These are phyloP conservation scores for Scaptomyza tumidula DNA, from an alignment of 2,888 invertebrate genomes.

Conservation along the genomic window DNA sequence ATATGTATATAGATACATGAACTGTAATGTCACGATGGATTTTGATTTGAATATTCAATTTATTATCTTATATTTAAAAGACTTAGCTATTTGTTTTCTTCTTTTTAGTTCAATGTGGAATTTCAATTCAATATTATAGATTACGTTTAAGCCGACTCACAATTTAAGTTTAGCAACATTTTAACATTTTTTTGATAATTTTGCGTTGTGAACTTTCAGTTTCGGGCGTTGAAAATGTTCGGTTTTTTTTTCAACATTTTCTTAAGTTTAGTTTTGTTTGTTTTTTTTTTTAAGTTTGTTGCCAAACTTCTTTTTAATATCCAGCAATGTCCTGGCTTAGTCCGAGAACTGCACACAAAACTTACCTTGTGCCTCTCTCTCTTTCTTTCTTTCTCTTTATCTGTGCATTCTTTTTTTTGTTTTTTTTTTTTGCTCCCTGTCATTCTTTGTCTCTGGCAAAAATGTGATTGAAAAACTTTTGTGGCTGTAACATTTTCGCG, in stretches of 20 bases:
- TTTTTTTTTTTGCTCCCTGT: background rate
- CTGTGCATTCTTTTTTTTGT: background rate
- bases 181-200: constrained; percentile 8
- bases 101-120: no score
- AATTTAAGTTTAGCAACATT: constrained; percentile 11
- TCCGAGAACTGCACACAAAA: background rate
- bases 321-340: constrained; percentile 37
- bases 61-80: no score
- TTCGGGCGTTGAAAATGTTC: constrained; percentile 48
- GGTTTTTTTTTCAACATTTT: constrained; percentile 11
- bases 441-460: constrained; percentile 11
- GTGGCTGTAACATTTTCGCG: constrained; percentile 61
- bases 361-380: constrained; percentile 19
- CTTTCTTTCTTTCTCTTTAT: background rate
- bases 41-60: no score
- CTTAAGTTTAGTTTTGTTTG: constrained; percentile 2
- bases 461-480: constrained; percentile 76
- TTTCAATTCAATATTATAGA: background rate
- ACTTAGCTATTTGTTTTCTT: no score
- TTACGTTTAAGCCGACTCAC: background rate
- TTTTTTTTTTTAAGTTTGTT: constrained; percentile 19
- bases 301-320: constrained; percentile 70
- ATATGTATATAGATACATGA: no score
- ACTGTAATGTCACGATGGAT: no score
- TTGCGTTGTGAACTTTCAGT: constrained; percentile 60